Evolutionary conservation across 2,888 invertebrate genomes (phyloP), one percentile per base, ranked within the genome.

Genomic region (Cataglyphis albicans): DNA sequence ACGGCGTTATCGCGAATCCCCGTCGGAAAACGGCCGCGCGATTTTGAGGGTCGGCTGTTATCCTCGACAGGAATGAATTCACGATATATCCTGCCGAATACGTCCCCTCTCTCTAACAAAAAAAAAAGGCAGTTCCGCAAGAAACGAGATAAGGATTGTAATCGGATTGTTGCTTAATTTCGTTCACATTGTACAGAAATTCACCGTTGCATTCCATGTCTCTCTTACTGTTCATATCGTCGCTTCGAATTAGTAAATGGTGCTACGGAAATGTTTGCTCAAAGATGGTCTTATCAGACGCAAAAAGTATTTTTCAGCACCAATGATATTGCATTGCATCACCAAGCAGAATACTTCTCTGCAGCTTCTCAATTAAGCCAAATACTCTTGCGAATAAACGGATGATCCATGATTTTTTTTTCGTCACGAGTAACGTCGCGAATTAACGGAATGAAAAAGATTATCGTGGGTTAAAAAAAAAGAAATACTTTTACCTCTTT

Each of bases 381-480:
- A 70, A 70, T 70, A 70, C 41, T 70, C 48, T 41, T 15, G 57
- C n/a, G 21, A 67, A 38, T 76, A 67, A 67, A 15, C 15, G 25
- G 38, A 55, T 65, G 38, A 67, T 63, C 75, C 29, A 9, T 29
- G 75, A 25, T 57, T 65, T 35, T 81, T 80, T 41, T 73, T 21
- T 21, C 18, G 12, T 38, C 29, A 48, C 29, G 18, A 41, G 44
- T 38, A 75, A 29, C 57, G 15, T 41, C 63, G 29, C 55, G 21
- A 59, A 80, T 80, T 80, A 72, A 80, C 73, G 35, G 59, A 72
- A 80, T 72, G 59, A 72, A 80, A 59, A 44, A 59, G 44, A 72
- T 80, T 64, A 52, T 15, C 12, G 73, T 59, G 32, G 59, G 10
- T 80, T 21, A 25, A 73, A 44, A 80, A 44, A 35, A 72, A 44